Base-by-base conservation (phyloP, 2,888 invertebrate genomes). In the Apeira syringaria region DNA sequence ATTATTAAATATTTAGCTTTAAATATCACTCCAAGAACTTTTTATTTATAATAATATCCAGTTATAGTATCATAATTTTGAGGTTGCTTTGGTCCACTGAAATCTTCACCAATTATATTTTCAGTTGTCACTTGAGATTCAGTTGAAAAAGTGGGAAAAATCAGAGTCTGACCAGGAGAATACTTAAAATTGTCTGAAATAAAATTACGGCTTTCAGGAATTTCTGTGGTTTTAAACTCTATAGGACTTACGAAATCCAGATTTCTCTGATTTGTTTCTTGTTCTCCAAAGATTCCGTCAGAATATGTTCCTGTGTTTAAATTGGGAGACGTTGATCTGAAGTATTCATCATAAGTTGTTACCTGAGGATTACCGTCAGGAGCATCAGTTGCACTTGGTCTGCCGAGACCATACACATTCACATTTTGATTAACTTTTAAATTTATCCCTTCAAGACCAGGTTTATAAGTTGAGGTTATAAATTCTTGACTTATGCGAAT, bases 1-100 rank as follows among this genome's bases (percentile, higher is more conserved):
- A n/a, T n/a, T n/a, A n/a, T n/a, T n/a, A n/a, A n/a, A n/a, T n/a
- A n/a, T n/a, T n/a, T n/a, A n/a, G n/a, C n/a, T n/a, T n/a, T n/a
- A n/a, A n/a, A n/a, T n/a, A n/a, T n/a, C n/a, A n/a, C n/a, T n/a
- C n/a, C n/a, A n/a, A 15, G 15, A 15, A 15, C 3, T 15, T 29
- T 30, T 44, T 33, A 55, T 56, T 69, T 68, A 68, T 89, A 89
- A 56, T 80, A 62, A 40, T 88, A 89, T 2, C 89, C 89, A 15
- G 71, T 67, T 49, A 67, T 39, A 0, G 80, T 60, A 22, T 84
- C 80, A 42, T 65, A 87, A 13, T 56, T 68, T 53, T 80, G 84
- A 2, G 60, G 59, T 53, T 76, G 79, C 49, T 75, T 77, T 0
- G 85, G 81, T 9, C 85, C 84, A 57, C 62, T 76, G 30, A 87